Conservation (phyloP, 2,888 invertebrate species). For the Serripes groenlandicus region DNA sequence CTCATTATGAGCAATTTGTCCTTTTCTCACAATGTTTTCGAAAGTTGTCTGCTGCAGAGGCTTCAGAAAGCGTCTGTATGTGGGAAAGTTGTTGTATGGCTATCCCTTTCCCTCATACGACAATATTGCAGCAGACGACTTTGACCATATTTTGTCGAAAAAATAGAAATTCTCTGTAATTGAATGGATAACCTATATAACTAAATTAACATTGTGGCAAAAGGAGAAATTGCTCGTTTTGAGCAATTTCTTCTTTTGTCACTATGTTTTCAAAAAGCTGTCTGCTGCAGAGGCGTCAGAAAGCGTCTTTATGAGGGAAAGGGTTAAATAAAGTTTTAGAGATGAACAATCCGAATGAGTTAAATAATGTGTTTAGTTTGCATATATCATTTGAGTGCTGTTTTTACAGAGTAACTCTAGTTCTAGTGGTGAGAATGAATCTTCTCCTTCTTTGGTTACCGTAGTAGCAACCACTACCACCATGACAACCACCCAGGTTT, state of each 20-base stretch:
- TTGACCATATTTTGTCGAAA: too few relatives aligned
- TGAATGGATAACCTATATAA: too few relatives aligned
- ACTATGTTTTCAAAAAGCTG: background rate
- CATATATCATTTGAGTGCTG: conserved; percentile 18
- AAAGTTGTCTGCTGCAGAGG: too few relatives aligned
- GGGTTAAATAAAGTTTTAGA: background rate
- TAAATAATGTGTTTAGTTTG: background rate
- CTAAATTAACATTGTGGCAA: background rate
- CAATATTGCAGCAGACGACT: too few relatives aligned
- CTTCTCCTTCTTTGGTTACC: conserved; percentile 22
- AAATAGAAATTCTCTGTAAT: too few relatives aligned
- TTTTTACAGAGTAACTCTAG: conserved; percentile 23
- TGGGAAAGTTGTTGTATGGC: too few relatives aligned
- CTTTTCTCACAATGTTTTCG: too few relatives aligned
- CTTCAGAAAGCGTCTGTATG: too few relatives aligned
- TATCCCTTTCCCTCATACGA: too few relatives aligned
- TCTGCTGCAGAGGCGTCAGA: background rate
- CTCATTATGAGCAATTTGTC: too few relatives aligned
- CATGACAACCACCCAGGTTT: conserved; percentile 22
- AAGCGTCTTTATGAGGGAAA: background rate
- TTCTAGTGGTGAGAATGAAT: conserved; percentile 16
- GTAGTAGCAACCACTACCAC: conserved; percentile 9
- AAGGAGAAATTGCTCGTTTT: background rate
- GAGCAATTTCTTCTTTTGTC: background rate
- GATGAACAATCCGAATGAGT: background rate